phyloP scores from a whole-genome alignment of 2,797 vertebrate genomes.

The Euphonia xanthogaster region DNA sequence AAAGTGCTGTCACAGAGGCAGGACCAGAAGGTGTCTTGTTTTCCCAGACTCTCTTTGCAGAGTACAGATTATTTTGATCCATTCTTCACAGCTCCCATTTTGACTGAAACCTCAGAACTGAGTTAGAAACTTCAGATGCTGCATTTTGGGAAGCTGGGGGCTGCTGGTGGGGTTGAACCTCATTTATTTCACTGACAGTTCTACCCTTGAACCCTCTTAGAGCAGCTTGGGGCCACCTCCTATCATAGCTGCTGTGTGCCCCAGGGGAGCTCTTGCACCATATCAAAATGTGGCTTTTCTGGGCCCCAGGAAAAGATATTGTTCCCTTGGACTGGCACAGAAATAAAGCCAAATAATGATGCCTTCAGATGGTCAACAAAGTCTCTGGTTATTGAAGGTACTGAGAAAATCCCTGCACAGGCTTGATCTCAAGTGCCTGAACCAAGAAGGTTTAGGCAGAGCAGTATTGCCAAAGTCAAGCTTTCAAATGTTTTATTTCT shows the following conservation, averaged over 20 bases:
- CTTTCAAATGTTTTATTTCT: background rate
- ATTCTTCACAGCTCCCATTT: background rate
- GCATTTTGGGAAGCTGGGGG: background rate
- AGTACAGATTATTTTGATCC: background rate
- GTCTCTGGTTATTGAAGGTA: background rate
- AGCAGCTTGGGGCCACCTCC: background rate
- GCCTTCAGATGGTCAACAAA: background rate
- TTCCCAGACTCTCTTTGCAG: conserved; percentile 16
- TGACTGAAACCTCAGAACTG: background rate
- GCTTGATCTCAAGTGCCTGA: background rate
- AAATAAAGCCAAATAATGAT: background rate
- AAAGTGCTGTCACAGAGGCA: background rate
- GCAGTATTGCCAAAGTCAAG: background rate
- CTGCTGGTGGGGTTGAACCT: background rate
- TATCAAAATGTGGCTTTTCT: background rate
- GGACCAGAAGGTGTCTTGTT: background rate
- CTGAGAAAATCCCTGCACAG: background rate
- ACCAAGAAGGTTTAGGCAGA: background rate
- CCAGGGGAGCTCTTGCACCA: background rate
- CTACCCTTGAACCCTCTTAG: background rate
- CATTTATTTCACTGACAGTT: background rate
- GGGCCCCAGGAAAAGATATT: background rate
- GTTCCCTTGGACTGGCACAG: background rate
- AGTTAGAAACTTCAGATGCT: background rate
- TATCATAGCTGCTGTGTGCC: background rate